phyloP scores from a whole-genome alignment of 1,140 invertebrate species.

The Chironomus striatipennis region DNA sequence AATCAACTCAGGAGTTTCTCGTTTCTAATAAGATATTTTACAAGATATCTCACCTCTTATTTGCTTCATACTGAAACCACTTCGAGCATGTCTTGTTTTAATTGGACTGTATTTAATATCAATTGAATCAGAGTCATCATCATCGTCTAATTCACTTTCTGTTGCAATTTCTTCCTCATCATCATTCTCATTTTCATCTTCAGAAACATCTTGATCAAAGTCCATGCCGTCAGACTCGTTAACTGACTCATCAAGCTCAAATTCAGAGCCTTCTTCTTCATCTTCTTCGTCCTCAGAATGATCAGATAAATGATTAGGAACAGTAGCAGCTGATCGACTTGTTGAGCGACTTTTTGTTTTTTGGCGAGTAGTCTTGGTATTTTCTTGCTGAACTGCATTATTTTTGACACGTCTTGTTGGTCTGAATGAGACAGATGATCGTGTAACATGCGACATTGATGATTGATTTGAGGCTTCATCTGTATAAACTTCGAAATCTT shows the following conservation, averaged over 20 bases:
- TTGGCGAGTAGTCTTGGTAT: not conserved
- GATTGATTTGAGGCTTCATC: not conserved
- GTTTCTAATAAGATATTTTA: not conserved
- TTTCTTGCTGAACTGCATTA: not conserved
- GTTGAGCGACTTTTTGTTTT: conserved; percentile 11
- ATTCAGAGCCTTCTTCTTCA: not conserved
- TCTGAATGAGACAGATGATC: not conserved
- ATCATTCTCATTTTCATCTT: not conserved
- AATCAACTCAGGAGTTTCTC: not conserved
- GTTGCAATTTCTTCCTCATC: not conserved
- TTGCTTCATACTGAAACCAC: not conserved
- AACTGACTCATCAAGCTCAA: not conserved
- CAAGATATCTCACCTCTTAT: not conserved
- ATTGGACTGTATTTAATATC: conserved; percentile 4
- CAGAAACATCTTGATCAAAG: not conserved
- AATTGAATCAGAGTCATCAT: conserved; percentile 10
- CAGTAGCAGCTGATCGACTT: not conserved
- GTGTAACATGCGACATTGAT: not conserved
- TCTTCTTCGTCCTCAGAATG: not conserved
- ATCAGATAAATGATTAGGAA: no score
- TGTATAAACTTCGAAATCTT: not conserved
- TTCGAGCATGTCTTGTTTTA: conserved; percentile 3
- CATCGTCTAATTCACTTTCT: not conserved
- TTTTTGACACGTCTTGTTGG: not conserved
- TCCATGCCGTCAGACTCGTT: not conserved